Percentiles rank a stretch among this genome's conserved stretches.
Evolutionary conservation across 2,888 invertebrate genomes (phyloP).

Genomic region (Drosophila algonquin): DNA sequence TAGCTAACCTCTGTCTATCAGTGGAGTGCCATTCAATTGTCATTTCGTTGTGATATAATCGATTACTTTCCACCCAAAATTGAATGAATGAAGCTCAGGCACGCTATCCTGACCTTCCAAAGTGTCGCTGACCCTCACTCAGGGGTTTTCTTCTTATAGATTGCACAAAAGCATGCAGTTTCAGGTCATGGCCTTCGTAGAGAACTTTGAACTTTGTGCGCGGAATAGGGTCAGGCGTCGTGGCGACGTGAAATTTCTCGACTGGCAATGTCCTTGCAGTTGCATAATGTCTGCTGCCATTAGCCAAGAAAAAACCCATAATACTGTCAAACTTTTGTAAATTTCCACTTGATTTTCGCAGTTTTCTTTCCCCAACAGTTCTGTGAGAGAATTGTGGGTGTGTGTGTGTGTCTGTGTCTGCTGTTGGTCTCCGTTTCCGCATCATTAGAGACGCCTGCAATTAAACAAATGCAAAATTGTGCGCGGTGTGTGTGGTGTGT

Average conservation of each 20-base stretch:
- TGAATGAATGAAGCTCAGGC: neutral
- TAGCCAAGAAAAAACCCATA: conserved; percentile 56
- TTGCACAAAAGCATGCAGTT: conserved; percentile 8
- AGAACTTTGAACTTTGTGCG: conserved; percentile 52
- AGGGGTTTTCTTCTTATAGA: neutral
- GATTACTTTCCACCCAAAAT: neutral
- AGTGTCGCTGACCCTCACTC: conserved; percentile 13
- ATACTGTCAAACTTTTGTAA: conserved; percentile 52
- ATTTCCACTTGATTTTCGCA: conserved; percentile 15
- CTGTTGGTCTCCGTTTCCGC: conserved; percentile 49
- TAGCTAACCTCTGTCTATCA: too few species aligned
- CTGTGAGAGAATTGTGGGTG: neutral
- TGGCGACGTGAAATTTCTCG: neutral
- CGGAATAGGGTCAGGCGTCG: neutral
- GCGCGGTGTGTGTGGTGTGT: conserved; percentile 19
- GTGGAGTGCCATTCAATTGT: neutral
- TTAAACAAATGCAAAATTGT: conserved; percentile 59
- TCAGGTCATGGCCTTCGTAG: conserved; percentile 38
- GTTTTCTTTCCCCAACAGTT: neutral
- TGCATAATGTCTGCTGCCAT: conserved; percentile 4
- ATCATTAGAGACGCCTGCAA: conserved; percentile 57
- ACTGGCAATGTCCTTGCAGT: conserved; percentile 28
- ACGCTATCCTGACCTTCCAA: too few species aligned
- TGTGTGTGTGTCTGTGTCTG: neutral
- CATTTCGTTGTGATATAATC: neutral